Evolutionary conservation across 2,113 vertebrate species (phyloP).

Genomic region (Xiphophorus maculatus): DNA sequence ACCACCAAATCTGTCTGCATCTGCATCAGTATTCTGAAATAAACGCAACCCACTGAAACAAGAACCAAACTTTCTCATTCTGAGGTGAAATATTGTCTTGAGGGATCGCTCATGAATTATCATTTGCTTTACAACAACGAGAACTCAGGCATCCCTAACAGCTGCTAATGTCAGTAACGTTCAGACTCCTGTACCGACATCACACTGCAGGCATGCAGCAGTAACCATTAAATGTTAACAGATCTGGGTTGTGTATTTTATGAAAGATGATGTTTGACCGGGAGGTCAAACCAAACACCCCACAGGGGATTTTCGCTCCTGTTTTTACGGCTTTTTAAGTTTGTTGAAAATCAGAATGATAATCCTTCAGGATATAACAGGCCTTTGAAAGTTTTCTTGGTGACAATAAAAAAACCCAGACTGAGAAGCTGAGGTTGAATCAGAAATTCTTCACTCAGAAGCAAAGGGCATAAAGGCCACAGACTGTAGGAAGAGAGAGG

Average conservation of each 20-base stretch:
- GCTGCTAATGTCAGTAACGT: slow-evolving; percentile 1
- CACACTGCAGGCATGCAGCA: not conserved
- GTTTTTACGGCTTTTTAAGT: slow-evolving; percentile 18
- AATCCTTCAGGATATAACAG: slow-evolving; percentile 18
- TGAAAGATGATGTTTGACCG: not conserved
- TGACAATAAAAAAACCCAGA: slow-evolving; percentile 25
- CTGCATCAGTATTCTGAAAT: not conserved
- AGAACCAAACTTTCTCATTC: not conserved
- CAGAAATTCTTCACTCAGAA: slow-evolving; percentile 50
- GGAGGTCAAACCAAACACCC: not conserved
- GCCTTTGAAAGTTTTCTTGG: slow-evolving; percentile 32
- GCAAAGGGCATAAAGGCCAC: slow-evolving; percentile 46
- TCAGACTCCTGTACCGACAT: not conserved
- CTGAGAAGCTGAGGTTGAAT: slow-evolving; percentile 37
- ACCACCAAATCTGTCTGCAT: not conserved
- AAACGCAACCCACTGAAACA: not conserved
- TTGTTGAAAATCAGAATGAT: slow-evolving; percentile 34
- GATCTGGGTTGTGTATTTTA: not conserved
- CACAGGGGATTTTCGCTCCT: slow-evolving; percentile 7
- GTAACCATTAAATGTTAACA: not conserved
- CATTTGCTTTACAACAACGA: not conserved
- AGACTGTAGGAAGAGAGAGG: slow-evolving; percentile 42
- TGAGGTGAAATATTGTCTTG: not conserved
- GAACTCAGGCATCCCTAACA: not conserved
- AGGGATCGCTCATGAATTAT: not conserved